Percentiles rank a stretch among this genome's conserved stretches.
Conservation (phyloP, 2,888 invertebrate genomes). For the Deilephila elpenor region DNA sequence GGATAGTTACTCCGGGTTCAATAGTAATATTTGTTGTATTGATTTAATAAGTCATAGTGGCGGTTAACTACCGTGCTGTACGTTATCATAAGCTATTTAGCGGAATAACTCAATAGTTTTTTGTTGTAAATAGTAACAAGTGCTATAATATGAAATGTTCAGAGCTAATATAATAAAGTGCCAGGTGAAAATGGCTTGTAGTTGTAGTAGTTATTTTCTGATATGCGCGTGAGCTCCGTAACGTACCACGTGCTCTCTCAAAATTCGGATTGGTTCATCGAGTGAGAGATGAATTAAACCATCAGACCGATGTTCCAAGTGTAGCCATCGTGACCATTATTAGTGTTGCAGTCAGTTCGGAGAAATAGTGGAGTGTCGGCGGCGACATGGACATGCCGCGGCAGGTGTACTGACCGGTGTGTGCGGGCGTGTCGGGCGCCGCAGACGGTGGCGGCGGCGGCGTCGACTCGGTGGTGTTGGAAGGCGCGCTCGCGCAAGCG, state of each 20-base stretch:
- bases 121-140: neutral
- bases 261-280: neutral
- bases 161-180: conserved; percentile 7
- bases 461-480: conserved; percentile 71
- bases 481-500: conserved; percentile 76
- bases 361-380: neutral
- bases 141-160: conserved; percentile 11
- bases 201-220: conserved; percentile 27
- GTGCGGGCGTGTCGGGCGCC: conserved; percentile 64
- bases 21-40: neutral
- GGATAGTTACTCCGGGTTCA: too few relatives aligned
- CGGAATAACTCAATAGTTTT: conserved; percentile 3
- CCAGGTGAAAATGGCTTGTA: conserved; percentile 23
- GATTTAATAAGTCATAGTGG: neutral
- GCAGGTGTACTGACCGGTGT: conserved; percentile 71
- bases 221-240: conserved; percentile 24
- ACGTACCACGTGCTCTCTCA: conserved; percentile 18
- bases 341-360: neutral
- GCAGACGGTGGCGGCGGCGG: conserved; percentile 54
- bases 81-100: neutral
- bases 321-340: neutral
- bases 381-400: conserved; percentile 23
- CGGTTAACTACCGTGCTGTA: neutral
- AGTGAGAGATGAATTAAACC: conserved; percentile 6
- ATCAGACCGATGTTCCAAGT: neutral